Evolutionary conservation across 2,888 invertebrate species (phyloP).

Genomic region (Lordiphosa andalusiaca): DNA sequence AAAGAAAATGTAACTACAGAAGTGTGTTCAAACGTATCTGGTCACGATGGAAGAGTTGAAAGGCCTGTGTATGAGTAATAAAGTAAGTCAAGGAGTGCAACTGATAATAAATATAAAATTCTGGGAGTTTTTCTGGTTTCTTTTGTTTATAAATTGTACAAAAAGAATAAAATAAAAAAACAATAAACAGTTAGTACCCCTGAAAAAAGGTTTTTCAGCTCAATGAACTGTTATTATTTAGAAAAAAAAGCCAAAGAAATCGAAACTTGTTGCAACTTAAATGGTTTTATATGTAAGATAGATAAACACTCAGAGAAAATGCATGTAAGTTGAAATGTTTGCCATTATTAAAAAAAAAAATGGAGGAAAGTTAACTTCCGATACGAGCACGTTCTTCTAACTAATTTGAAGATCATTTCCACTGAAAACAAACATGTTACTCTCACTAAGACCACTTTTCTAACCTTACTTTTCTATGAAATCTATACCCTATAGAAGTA

Average conservation of each 20-base stretch:
- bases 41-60: slow-evolving; percentile 8
- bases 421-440: too few relatives aligned
- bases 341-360: too few relatives aligned
- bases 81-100: neutral
- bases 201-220: slow-evolving; percentile 44
- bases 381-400: too few relatives aligned
- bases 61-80: slow-evolving; percentile 2
- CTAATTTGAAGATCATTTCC: too few relatives aligned
- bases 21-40: too few relatives aligned
- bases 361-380: too few relatives aligned
- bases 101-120: slow-evolving; percentile 8
- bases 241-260: slow-evolving; percentile 49
- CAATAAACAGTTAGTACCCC: neutral
- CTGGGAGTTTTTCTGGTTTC: slow-evolving; percentile 1
- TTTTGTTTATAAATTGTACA: slow-evolving; percentile 8
- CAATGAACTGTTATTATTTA: slow-evolving; percentile 20
- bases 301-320: too few relatives aligned
- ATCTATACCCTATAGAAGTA: too few relatives aligned
- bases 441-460: too few relatives aligned
- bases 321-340: too few relatives aligned
- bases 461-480: too few relatives aligned
- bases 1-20: slow-evolving; percentile 1
- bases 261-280: slow-evolving; percentile 50
- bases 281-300: slow-evolving; percentile 13
- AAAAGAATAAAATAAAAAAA: too few relatives aligned